These are phyloP conservation scores for Pygathrix nemaeus DNA, from an alignment of 2,113 vertebrate species.

Conservation along the genomic window DNA sequence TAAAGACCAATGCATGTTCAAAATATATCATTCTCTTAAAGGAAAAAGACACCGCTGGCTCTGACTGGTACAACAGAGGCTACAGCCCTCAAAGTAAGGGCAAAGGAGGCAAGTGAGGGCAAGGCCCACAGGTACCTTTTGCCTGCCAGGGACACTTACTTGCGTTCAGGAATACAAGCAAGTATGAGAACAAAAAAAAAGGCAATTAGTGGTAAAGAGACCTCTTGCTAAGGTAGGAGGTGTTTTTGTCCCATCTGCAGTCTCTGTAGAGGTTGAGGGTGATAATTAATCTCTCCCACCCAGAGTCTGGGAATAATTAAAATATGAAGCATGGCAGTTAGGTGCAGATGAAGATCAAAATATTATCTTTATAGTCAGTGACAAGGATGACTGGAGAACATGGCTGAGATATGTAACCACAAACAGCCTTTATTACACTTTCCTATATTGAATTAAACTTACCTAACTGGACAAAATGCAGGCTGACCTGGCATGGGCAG, in stretches of 20 bases:
- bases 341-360: constrained; percentile 27
- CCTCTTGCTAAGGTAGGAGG: neutral
- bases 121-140: neutral
- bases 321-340: constrained; percentile 36
- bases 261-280: neutral
- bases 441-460: neutral
- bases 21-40: constrained; percentile 48
- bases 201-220: neutral
- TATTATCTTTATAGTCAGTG: neutral
- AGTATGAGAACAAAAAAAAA: neutral
- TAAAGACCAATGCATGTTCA: neutral
- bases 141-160: neutral
- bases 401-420: neutral
- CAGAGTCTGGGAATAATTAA: constrained; percentile 5
- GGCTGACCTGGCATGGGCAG: neutral
- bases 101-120: neutral
- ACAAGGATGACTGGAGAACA: neutral
- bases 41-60: constrained; percentile 7
- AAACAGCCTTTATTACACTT: constrained; percentile 1
- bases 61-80: neutral
- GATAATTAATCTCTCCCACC: constrained; percentile 39
- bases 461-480: neutral
- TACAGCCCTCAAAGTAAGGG: neutral
- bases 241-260: neutral
- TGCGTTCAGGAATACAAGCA: neutral